Percentiles rank a stretch among this genome's conserved stretches.
phyloP scores from a whole-genome alignment of 2,888 invertebrate species.

The Lepeophtheirus nordmannii region DNA sequence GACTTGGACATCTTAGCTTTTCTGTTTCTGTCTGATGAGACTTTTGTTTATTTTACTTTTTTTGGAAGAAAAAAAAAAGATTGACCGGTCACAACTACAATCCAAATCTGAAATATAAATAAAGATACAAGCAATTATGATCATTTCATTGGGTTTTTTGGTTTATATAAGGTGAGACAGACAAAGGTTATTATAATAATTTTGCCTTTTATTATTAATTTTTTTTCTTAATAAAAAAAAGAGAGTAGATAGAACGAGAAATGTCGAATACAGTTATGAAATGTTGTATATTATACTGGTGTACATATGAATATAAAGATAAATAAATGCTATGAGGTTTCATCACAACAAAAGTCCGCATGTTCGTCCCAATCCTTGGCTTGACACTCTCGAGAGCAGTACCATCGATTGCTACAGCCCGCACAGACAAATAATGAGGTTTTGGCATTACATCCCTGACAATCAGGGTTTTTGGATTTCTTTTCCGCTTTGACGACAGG shows the following conservation, averaged over 20 bases:
- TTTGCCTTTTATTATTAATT: too few relatives aligned
- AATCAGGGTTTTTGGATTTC: slow-evolving; percentile 32
- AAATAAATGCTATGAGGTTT: slow-evolving; percentile 28
- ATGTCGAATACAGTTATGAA: background rate
- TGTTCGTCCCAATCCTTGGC: slow-evolving; percentile 74
- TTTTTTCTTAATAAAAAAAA: too few relatives aligned
- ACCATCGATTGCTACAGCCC: slow-evolving; percentile 82
- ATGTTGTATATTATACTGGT: background rate
- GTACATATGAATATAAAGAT: background rate
- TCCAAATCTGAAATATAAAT: too few relatives aligned
- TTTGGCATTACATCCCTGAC: slow-evolving; percentile 67
- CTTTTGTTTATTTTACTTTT: too few relatives aligned
- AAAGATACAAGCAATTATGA: too few relatives aligned
- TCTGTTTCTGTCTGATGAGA: too few relatives aligned
- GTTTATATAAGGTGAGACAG: too few relatives aligned
- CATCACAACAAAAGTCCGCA: slow-evolving; percentile 66
- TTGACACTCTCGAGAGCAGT: slow-evolving; percentile 83
- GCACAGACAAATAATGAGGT: slow-evolving; percentile 75
- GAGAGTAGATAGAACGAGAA: too few relatives aligned
- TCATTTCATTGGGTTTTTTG: too few relatives aligned
- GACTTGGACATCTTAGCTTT: background rate
- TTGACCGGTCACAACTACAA: too few relatives aligned
- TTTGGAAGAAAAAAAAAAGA: too few relatives aligned
- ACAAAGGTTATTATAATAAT: too few relatives aligned
- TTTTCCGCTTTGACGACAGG: background rate